Conservation (phyloP, 2,113 vertebrate genomes). For the Muntiacus reevesi region DNA sequence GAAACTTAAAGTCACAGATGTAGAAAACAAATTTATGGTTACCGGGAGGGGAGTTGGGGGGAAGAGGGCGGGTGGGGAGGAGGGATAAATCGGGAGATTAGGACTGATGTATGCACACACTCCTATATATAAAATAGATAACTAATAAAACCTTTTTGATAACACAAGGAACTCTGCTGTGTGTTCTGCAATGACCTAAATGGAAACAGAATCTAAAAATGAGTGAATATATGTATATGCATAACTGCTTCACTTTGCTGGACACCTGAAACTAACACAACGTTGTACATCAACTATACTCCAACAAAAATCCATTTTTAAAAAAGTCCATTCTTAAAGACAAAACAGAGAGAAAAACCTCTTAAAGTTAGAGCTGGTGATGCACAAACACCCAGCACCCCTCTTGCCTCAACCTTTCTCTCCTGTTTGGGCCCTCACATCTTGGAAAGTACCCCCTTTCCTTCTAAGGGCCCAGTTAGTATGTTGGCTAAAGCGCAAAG, state of each 20-base stretch:
- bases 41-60: fast-evolving
- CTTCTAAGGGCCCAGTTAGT: not conserved
- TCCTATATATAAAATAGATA: not conserved
- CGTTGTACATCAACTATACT: not conserved
- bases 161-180: not conserved
- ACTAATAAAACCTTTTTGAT: not conserved
- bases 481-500: not conserved
- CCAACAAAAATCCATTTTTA: not conserved
- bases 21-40: not conserved
- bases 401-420: not conserved
- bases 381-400: not conserved
- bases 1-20: not conserved
- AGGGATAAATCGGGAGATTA: not conserved
- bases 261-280: not conserved
- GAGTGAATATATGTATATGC: not conserved
- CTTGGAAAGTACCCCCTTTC: not conserved
- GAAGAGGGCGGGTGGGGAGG: fast-evolving
- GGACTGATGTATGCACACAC: not conserved
- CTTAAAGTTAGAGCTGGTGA: not conserved
- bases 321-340: not conserved
- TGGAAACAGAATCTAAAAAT: not conserved
- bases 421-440: not conserved
- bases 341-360: not conserved
- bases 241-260: not conserved
- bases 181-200: not conserved